Base-by-base conservation (phyloP, 2,888 invertebrate species). In the Pasiphila rectangulata region DNA sequence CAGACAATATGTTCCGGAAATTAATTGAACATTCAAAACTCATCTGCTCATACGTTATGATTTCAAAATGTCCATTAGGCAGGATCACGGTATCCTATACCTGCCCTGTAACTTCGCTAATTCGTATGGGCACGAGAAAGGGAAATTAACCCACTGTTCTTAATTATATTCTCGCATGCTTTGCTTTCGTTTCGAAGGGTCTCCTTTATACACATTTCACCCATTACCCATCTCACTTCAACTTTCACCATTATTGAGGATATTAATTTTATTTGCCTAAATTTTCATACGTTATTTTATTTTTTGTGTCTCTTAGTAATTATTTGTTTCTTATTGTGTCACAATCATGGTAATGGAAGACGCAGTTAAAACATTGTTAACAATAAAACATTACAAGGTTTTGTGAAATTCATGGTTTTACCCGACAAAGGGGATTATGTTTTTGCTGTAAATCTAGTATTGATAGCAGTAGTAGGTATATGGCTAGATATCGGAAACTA, bases 161-260 rank as follows among this genome's bases (percentile, higher is more conserved):
- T 87, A 87, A 87, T 87, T 85, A 83, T 81, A 72, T 79, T 85
- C 81, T 86, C 85, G 85, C 86, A 85, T 86, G 87, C 80, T 80
- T 79, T 75, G 80, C 77, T 82, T 83, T 79, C 74, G 72, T 76
- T 76, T 77, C 75, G 79, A 84, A 83, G 79, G 81, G 79, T 75
- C 76, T 72, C 75, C 77, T 41, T 76, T 79, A 71, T 78, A 79
- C 71, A 79, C 73, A 70, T 69, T 75, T 69, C 74, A 67, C 69
- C 68, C 70, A 29, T 64, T 50, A 54, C 47, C 50, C 48, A 52
- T 45, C 64, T 67, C 64, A 67, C 69, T 69, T 67, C 68, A 74
- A 67, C 39, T 44, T 43, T 45, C 35, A 71, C n/a, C 70, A 75
- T 71, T 75, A 65, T 71, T 69, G 66, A 72, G 69, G 53, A 49